Evolutionary conservation across 2,888 invertebrate species (phyloP).

Genomic region (Drosophila leonis): DNA sequence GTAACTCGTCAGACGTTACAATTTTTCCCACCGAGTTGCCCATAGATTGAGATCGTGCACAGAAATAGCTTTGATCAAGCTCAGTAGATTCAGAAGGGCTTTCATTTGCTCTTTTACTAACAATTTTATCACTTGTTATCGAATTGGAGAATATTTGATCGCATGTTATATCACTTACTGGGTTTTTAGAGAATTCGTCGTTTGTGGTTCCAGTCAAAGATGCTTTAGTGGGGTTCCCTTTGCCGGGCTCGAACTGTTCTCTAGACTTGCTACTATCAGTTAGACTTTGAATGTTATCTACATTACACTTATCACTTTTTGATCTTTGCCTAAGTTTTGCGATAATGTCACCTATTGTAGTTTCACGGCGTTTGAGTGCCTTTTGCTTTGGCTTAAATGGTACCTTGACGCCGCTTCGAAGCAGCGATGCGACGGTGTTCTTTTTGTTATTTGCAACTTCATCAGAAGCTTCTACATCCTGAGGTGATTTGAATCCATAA

Average conservation of each 20-base stretch:
- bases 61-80: background rate
- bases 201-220: background rate
- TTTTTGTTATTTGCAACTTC: background rate
- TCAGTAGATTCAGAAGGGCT: background rate
- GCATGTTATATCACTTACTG: constrained; percentile 3
- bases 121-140: background rate
- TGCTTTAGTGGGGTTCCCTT: background rate
- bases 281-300: background rate
- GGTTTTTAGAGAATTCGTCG: background rate
- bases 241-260: background rate
- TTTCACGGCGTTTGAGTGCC: too few species aligned
- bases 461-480: background rate
- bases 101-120: background rate
- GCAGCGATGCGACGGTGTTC: constrained; percentile 9
- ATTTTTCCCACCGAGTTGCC: background rate
- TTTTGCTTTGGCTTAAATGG: background rate
- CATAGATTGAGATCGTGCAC: background rate
- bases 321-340: background rate
- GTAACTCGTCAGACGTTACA: background rate
- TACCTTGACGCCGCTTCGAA: background rate
- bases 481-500: background rate
- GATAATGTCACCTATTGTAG: background rate
- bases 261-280: background rate
- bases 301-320: background rate
- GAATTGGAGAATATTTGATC: background rate